Evolutionary conservation across 2,888 invertebrate genomes (phyloP).

Genomic region (Physocephala rufipes): DNA sequence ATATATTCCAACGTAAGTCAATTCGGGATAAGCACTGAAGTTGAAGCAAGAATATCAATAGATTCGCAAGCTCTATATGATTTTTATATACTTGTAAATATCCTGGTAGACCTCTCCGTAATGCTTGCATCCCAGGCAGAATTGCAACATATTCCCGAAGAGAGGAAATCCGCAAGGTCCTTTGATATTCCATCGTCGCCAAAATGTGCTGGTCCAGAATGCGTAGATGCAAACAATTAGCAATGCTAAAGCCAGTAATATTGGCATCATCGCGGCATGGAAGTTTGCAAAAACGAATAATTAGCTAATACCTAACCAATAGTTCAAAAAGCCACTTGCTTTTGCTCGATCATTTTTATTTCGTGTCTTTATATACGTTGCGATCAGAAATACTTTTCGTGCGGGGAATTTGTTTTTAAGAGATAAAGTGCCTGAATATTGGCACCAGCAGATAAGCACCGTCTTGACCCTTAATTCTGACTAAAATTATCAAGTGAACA

Average conservation of each 20-base stretch:
- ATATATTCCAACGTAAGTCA: constrained; percentile 53
- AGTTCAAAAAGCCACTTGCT: too few relatives aligned
- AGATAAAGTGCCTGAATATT: too few relatives aligned
- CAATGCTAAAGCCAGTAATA: constrained; percentile 3
- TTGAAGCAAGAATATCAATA: not conserved
- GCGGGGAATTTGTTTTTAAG: too few relatives aligned
- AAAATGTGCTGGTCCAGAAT: constrained; percentile 48
- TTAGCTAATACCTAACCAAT: not conserved
- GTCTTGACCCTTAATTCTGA: too few relatives aligned
- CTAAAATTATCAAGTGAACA: too few relatives aligned
- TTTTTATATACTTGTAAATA: constrained; percentile 52
- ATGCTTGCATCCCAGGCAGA: constrained; percentile 48
- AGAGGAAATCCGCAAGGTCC: constrained; percentile 52
- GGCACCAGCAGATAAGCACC: too few relatives aligned
- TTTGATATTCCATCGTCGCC: constrained; percentile 50
- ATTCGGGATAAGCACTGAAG: constrained; percentile 45
- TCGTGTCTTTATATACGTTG: too few relatives aligned
- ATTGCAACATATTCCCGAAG: constrained; percentile 55
- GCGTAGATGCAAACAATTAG: constrained; percentile 5
- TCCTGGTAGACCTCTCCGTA: constrained; percentile 53
- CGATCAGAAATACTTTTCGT: too few relatives aligned
- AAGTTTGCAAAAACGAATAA: not conserved
- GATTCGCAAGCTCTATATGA: not conserved
- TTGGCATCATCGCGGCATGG: not conserved
- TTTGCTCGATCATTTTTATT: too few relatives aligned